phyloP scores from a whole-genome alignment of 2,888 invertebrate species.

The Dicyrtomina minuta region DNA sequence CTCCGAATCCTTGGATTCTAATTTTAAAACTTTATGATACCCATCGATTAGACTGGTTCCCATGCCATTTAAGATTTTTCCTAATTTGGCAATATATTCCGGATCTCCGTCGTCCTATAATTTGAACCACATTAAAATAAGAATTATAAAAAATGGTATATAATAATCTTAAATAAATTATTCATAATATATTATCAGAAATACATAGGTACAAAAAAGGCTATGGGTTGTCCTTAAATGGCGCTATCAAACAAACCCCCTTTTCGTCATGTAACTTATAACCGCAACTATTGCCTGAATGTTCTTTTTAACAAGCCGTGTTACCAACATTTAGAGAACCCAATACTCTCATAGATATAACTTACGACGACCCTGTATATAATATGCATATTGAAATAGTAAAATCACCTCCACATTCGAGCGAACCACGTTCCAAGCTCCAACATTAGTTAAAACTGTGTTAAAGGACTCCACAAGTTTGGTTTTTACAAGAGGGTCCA shows the following conservation, averaged over 20 bases:
- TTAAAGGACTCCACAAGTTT: constrained; percentile 57
- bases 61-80: constrained; percentile 60
- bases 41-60: constrained; percentile 59
- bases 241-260: too few species aligned
- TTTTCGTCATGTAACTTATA: too few species aligned
- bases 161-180: too few species aligned
- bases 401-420: constrained; percentile 20
- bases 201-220: too few species aligned
- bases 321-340: too few species aligned
- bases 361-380: too few species aligned
- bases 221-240: too few species aligned
- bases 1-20: constrained; percentile 36
- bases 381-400: too few species aligned
- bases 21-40: constrained; percentile 57
- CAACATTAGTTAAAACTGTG: constrained; percentile 41
- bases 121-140: constrained; percentile 20
- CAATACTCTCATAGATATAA: too few species aligned
- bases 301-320: too few species aligned
- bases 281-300: too few species aligned
- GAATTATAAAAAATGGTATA: background rate
- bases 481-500: constrained; percentile 62
- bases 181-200: too few species aligned
- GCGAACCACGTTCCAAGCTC: constrained; percentile 43
- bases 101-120: constrained; percentile 58
- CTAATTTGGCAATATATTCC: constrained; percentile 60